These are phyloP conservation scores for Cantharis rufa DNA, from an alignment of 2,888 invertebrate species.

Conservation along the genomic window DNA sequence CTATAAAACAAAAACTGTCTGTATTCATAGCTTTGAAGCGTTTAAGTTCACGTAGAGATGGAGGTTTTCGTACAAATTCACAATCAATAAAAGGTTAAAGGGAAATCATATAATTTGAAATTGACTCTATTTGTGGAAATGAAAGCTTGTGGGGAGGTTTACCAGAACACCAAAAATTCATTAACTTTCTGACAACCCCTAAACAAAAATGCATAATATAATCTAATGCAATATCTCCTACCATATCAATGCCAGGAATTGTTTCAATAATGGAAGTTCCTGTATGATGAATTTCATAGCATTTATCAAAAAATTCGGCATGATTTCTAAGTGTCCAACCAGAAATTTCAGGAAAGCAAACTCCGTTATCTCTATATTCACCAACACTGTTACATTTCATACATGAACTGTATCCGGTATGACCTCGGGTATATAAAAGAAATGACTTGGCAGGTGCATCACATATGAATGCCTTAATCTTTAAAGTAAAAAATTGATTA, in stretches of 20 bases:
- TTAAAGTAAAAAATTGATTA: too few species aligned
- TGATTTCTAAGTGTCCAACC: neutral
- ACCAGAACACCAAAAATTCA: conserved; percentile 9
- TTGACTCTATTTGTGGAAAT: neutral
- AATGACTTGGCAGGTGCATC: too few species aligned
- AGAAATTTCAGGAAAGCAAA: neutral
- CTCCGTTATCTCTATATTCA: neutral
- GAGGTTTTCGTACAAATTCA: conserved; percentile 26
- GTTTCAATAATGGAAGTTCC: neutral
- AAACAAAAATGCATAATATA: conserved; percentile 20
- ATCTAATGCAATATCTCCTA: conserved; percentile 5
- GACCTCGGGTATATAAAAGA: too few species aligned
- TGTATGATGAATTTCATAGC: neutral
- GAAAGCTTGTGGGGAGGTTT: neutral
- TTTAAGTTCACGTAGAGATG: conserved; percentile 18
- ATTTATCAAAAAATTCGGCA: neutral
- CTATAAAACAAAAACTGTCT: conserved; percentile 23
- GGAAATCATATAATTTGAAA: neutral
- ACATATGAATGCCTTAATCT: too few species aligned
- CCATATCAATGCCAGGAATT: neutral
- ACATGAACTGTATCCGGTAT: too few species aligned
- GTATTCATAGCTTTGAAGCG: conserved; percentile 30
- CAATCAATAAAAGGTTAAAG: conserved; percentile 4
- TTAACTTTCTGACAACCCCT: conserved; percentile 7
- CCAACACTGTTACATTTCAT: neutral